Percentiles rank a stretch among this genome's conserved stretches.
Evolutionary conservation across 2,888 invertebrate species (phyloP).

Genomic region (Eupeodes latifasciatus): DNA sequence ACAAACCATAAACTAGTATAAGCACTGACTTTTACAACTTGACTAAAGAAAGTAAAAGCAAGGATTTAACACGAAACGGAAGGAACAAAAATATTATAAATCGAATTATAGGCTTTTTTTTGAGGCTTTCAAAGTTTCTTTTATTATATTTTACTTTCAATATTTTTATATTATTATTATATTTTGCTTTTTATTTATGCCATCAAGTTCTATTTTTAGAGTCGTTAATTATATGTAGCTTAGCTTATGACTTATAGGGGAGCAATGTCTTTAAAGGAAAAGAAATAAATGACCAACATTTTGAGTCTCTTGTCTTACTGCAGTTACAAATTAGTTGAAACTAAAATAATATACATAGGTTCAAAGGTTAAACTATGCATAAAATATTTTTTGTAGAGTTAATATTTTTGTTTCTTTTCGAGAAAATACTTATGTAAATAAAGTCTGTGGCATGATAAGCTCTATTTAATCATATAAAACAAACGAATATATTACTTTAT

Average conservation of each 20-base stretch:
- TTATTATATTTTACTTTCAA: not conserved
- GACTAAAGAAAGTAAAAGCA: not conserved
- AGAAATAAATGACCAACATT: slow-evolving; percentile 5
- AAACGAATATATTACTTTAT: not conserved
- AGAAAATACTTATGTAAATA: not conserved
- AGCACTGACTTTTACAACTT: slow-evolving; percentile 7
- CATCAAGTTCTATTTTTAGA: slow-evolving; percentile 15
- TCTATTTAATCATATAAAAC: not conserved
- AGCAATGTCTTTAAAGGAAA: not conserved
- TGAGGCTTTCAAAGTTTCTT: not conserved
- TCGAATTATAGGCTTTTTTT: not conserved
- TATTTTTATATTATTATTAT: not conserved
- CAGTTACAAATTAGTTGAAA: slow-evolving; percentile 12
- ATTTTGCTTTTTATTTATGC: not conserved
- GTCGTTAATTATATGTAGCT: slow-evolving; percentile 15
- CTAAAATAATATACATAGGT: not conserved
- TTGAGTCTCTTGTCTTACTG: not conserved
- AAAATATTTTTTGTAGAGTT: not conserved
- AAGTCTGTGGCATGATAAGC: slow-evolving; percentile 1
- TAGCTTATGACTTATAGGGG: not conserved
- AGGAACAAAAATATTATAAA: not conserved
- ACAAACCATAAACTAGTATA: slow-evolving; percentile 40
- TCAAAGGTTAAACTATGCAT: slow-evolving; percentile 13
- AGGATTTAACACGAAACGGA: not conserved
- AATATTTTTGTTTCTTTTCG: not conserved